These are phyloP conservation scores for Melanotaenia boesemani DNA, from an alignment of 2,797 vertebrate species.

Conservation along the genomic window DNA sequence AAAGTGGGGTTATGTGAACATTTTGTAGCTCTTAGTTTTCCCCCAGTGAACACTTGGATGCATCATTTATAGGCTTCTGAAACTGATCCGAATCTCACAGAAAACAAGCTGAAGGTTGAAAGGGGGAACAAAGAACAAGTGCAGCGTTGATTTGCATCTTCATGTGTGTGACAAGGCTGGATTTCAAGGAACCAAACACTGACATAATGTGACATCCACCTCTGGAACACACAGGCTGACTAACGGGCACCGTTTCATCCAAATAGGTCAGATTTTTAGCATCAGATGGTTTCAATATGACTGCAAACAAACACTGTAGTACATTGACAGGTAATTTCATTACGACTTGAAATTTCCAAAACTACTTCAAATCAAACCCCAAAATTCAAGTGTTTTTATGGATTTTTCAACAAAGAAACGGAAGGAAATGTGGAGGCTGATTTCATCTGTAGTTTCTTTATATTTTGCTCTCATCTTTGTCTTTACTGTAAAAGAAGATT, in stretches of 20 bases:
- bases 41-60: constrained; percentile 56
- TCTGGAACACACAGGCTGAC: constrained; percentile 19
- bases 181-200: constrained; percentile 46
- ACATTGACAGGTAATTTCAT: constrained; percentile 5
- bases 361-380: background rate
- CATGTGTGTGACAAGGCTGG: constrained; percentile 15
- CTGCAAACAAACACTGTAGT: background rate
- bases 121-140: constrained; percentile 7
- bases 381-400: constrained; percentile 6
- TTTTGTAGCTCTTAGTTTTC: constrained; percentile 12
- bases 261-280: constrained; percentile 5
- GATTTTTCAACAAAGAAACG: background rate
- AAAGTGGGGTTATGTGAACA: constrained; percentile 17
- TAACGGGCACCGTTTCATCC: constrained; percentile 27
- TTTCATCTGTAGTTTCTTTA: background rate
- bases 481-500: constrained; percentile 12
- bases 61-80: constrained; percentile 44
- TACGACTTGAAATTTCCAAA: constrained; percentile 35
- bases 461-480: constrained; percentile 15
- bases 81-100: constrained; percentile 65
- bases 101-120: background rate
- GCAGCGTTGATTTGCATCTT: constrained; percentile 42
- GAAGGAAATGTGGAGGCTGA: constrained; percentile 6
- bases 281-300: background rate
- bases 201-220: constrained; percentile 27